Evolutionary conservation across 2,888 invertebrate species (phyloP).

Genomic region (Tetragonisca angustula): DNA sequence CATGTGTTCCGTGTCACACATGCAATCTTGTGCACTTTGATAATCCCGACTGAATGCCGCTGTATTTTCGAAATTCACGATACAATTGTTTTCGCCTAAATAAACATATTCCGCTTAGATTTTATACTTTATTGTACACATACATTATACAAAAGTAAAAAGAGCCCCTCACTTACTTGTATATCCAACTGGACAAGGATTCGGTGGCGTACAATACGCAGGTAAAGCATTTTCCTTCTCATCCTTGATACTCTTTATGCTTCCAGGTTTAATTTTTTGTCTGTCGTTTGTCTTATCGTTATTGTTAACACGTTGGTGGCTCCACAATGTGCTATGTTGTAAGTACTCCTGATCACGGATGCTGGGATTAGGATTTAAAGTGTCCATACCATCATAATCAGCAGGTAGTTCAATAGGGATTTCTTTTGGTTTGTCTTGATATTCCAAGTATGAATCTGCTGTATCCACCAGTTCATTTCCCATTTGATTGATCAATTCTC

Average conservation of each 20-base stretch:
- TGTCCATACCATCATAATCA: slow-evolving; percentile 90
- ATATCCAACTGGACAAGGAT: slow-evolving; percentile 98
- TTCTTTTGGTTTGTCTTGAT: slow-evolving; percentile 85
- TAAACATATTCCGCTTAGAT: slow-evolving; percentile 17
- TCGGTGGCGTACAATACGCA: slow-evolving; percentile 99
- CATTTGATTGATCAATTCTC: slow-evolving; percentile 92
- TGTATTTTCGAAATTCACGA: slow-evolving; percentile 96
- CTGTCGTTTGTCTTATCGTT: slow-evolving; percentile 75
- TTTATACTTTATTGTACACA: background rate
- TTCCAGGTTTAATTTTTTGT: slow-evolving; percentile 81
- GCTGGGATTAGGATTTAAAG: slow-evolving; percentile 90
- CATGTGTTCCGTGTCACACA: slow-evolving; percentile 99
- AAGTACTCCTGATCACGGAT: slow-evolving; percentile 94
- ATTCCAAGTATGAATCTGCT: slow-evolving; percentile 88
- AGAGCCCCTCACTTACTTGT: slow-evolving; percentile 86
- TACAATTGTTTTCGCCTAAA: slow-evolving; percentile 93
- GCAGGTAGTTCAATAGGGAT: slow-evolving; percentile 83
- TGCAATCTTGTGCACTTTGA: slow-evolving; percentile 96
- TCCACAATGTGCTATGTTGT: slow-evolving; percentile 91
- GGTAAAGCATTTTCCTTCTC: slow-evolving; percentile 97
- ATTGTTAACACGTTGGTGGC: slow-evolving; percentile 90
- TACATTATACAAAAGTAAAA: background rate
- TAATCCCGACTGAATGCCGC: slow-evolving; percentile 97
- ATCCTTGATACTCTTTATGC: slow-evolving; percentile 88
- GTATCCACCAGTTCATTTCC: slow-evolving; percentile 90